A percentile compares a stretch with the other conserved stretches of the same genome.
Conservation (phyloP, 2,888 invertebrate species). For the Icerya purchasi region DNA sequence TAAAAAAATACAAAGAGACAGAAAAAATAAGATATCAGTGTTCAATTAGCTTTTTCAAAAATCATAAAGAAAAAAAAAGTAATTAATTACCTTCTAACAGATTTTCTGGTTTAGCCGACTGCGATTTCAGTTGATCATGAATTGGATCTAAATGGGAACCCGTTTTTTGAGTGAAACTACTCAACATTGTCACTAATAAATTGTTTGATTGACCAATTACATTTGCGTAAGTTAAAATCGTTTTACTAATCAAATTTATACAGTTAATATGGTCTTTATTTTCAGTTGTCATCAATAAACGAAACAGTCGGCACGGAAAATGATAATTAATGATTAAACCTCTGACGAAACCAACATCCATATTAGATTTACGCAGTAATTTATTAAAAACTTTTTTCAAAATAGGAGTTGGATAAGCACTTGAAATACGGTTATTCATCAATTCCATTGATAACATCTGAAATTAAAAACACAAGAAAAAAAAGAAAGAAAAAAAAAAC, state of each 20-base stretch:
- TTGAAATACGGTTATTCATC: background rate
- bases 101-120: background rate
- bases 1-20: background rate
- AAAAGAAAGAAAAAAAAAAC: slow-evolving; percentile 3
- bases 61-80: background rate
- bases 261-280: slow-evolving; percentile 4
- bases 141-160: too few species aligned
- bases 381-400: slow-evolving; percentile 2
- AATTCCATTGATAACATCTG: slow-evolving; percentile 8
- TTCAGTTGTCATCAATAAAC: slow-evolving; percentile 7
- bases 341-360: slow-evolving; percentile 5
- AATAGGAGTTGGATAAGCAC: background rate
- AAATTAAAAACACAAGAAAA: background rate
- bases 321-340: slow-evolving; percentile 7
- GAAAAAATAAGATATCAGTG: background rate
- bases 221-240: slow-evolving; percentile 2
- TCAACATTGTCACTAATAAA: slow-evolving; percentile 1
- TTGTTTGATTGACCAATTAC: slow-evolving; percentile 4
- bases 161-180: slow-evolving; percentile 2
- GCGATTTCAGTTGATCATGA: too few species aligned
- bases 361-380: background rate
- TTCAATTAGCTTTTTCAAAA: background rate
- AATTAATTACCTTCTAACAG: slow-evolving; percentile 3
- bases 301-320: slow-evolving; percentile 7
- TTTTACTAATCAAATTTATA: background rate